Percentiles rank a stretch among this genome's conserved stretches.
Evolutionary conservation across 2,797 vertebrate species (phyloP).

Genomic region (Pangasius sanitwongsei): DNA sequence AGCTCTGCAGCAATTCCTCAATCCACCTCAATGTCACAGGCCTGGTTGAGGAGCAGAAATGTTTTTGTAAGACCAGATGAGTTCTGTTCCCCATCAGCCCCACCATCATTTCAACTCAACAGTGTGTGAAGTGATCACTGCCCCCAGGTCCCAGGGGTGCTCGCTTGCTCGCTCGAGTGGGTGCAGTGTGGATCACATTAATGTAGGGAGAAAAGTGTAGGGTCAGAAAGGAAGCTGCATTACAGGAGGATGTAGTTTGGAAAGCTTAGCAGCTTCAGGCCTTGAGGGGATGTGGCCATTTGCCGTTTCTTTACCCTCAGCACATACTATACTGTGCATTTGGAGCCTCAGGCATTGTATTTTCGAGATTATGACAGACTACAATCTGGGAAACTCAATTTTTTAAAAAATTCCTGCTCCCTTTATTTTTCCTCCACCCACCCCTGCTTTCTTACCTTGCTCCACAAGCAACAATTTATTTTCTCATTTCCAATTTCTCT

Average conservation of each 20-base stretch:
- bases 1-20: slow-evolving; percentile 44
- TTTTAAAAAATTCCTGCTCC: background rate
- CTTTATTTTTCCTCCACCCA: background rate
- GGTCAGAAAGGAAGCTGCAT: slow-evolving; percentile 13
- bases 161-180: slow-evolving; percentile 20
- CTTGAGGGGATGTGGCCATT: background rate
- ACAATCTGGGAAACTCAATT: slow-evolving; percentile 19
- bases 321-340: background rate
- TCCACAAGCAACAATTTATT: slow-evolving; percentile 49
- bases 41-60: slow-evolving; percentile 49
- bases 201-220: slow-evolving; percentile 18
- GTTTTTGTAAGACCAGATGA: slow-evolving; percentile 48
- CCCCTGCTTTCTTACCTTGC: slow-evolving; percentile 1
- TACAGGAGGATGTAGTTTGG: slow-evolving; percentile 14
- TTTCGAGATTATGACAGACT: slow-evolving; percentile 21
- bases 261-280: background rate
- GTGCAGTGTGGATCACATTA: slow-evolving; percentile 10
- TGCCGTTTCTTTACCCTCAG: background rate
- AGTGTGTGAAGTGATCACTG: slow-evolving; percentile 53
- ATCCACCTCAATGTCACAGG: slow-evolving; percentile 51
- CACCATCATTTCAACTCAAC: slow-evolving; percentile 49
- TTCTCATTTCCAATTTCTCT: slow-evolving; percentile 50
- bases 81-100: slow-evolving; percentile 48
- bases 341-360: background rate
- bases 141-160: slow-evolving; percentile 28